Base-by-base conservation (phyloP, 2,797 vertebrate genomes). In the Hypotaenidia okinawae region DNA sequence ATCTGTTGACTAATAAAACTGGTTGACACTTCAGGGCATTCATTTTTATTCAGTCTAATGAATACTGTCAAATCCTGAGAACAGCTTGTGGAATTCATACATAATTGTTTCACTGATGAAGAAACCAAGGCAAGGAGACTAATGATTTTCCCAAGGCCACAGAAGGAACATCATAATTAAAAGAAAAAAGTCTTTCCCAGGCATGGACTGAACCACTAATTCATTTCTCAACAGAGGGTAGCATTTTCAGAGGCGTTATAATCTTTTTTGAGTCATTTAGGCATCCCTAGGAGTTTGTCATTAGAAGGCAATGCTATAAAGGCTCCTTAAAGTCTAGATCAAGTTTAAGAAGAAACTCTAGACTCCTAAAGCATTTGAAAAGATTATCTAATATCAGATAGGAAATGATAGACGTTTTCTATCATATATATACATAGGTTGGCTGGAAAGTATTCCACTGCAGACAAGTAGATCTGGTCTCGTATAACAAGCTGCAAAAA, bases 21-120 rank as follows among this genome's bases (percentile, higher is more conserved):
- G 84, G 64, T 96, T 96, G 94, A 96, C 95, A 94, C 94, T 97
- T 97, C n/a, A 62, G 92, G 96, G 94, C 91, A 91, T 92, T 96
- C 69, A 91, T 95, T 96, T 96, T 95, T 95, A 96, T 96, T 95
- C 95, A 95, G 70, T 91, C 95, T 96, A 96, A 96, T 97, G 94
- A 97, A 95, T 95, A 96, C 89, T 96, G 95, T 97, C 94, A 95
- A 96, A 94, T 96, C 84, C 92, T 95, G 96, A 96, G 93, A 97
- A 96, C 95, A 96, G 93, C 94, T 96, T 97, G 94, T 94, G 94
- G 94, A 97, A 96, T 95, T 97, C 89, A 94, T 97, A 94, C 94
- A 96, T 97, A 97, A 97, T 96, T 95, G 89, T 96, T 96, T 96
- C 91, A 86, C 94, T 96, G 96, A 96, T 96, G 95, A 96, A 94